Base-by-base conservation (phyloP, 2,888 invertebrate genomes). In the Dryobota labecula region DNA sequence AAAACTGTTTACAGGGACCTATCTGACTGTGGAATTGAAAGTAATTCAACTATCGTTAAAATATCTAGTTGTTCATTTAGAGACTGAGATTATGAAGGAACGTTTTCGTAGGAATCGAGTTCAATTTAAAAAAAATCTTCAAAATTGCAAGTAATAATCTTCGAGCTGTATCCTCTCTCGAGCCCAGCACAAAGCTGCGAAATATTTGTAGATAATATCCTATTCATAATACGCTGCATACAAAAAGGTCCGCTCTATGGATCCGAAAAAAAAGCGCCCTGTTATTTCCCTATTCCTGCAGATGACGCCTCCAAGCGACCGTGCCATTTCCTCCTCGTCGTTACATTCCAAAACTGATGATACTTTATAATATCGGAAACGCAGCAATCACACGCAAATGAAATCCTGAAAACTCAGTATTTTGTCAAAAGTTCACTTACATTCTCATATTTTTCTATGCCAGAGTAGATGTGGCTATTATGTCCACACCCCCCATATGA, bases 221-320 rank as follows among this genome's bases (percentile, higher is more conserved):
- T 73, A 76, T 70, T 75, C 70, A 72, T 75, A 75, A 77, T 63
- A 69, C 61, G 65, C 51, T 67, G 77, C 72, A 73, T 6, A 49
- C 69, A 72, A 82, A 73, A 76, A 76, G 72, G 77, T 66, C 62
- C 47, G 33, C 66, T 60, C 43, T 45, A 51, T 18, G 54, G 65
- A 38, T 61, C 54, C 75, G 70, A 62, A 73, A 78, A 73, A 80
- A 82, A 80, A 76, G 76, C 51, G 27, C 62, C 56, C 30, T 9
- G 49, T 38, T 53, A 58, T 65, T 73, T 75, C 81, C 76, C 80
- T 51, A 38, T 27, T 41, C 45, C 49, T 67, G 60, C 87, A 86
- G 83, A 84, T 86, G 86, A 62, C 84, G 83, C 73, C 65, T 60
- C 58, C 54, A 74, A 80, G 75, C 69, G 74, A 76, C 66, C 63